Percentiles rank a stretch among this genome's conserved stretches.
These are phyloP conservation scores for Platysteira castanea DNA, from an alignment of 2,113 vertebrate species.

Conservation along the genomic window DNA sequence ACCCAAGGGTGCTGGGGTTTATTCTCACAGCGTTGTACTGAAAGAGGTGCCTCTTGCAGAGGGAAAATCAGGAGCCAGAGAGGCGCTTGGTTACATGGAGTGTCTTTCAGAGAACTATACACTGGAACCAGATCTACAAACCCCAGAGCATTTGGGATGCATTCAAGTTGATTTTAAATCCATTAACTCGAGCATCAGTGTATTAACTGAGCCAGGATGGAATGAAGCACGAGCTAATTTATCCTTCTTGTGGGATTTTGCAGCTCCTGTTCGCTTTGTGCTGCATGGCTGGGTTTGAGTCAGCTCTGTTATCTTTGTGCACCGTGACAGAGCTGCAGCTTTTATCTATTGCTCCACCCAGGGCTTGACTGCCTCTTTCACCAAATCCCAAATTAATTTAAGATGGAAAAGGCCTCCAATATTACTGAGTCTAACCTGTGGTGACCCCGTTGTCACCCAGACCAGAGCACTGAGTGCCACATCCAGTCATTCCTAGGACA, in stretches of 20 bases:
- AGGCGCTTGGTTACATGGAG: background rate
- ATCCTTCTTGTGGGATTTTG: constrained; percentile 38
- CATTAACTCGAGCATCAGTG: constrained; percentile 10
- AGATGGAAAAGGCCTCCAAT: background rate
- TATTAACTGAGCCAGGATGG: background rate
- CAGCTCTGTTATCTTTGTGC: background rate
- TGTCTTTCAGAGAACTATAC: background rate
- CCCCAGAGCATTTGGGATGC: background rate
- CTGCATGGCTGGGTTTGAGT: constrained; percentile 1
- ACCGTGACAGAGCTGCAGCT: background rate
- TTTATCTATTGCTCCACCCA: background rate
- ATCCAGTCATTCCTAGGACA: background rate
- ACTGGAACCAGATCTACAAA: background rate
- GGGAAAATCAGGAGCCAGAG: background rate
- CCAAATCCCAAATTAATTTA: background rate
- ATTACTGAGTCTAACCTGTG: background rate
- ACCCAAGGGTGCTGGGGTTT: background rate
- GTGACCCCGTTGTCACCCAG: background rate
- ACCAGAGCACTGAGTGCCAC: background rate
- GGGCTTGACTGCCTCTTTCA: background rate
- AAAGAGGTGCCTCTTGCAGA: background rate
- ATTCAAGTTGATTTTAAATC: constrained; percentile 38
- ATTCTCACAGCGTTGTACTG: background rate
- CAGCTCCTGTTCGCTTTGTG: background rate
- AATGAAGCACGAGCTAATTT: background rate